Evolutionary conservation across 2,113 vertebrate genomes (phyloP).

Genomic region (Rallus limicola): DNA sequence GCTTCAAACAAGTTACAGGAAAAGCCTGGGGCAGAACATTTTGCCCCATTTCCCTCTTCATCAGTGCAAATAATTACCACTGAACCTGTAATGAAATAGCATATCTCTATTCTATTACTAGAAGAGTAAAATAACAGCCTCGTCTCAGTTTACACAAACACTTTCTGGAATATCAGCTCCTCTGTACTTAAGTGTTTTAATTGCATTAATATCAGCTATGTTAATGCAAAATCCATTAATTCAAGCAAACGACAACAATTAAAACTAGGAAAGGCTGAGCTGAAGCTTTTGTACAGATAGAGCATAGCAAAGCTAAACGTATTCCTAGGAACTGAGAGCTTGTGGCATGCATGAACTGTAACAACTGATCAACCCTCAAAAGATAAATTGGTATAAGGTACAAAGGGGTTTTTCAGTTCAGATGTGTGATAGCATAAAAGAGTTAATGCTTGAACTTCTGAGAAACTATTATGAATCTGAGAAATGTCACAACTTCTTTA

Average conservation of each 20-base stretch:
- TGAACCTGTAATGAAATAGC: neutral
- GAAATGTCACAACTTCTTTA: constrained; percentile 41
- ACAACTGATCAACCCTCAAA: neutral
- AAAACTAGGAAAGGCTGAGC: neutral
- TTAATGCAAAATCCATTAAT: neutral
- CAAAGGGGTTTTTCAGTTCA: constrained; percentile 29
- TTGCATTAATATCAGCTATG: neutral
- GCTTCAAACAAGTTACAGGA: neutral
- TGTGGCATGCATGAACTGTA: neutral
- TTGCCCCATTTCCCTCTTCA: neutral
- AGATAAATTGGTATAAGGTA: neutral
- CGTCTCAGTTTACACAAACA: neutral
- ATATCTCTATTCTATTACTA: neutral
- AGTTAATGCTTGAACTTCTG: constrained; percentile 34
- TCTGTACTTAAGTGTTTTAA: neutral
- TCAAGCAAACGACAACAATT: neutral
- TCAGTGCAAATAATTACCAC: neutral
- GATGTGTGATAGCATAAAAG: neutral
- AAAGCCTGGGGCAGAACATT: neutral
- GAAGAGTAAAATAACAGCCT: neutral
- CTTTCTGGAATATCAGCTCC: neutral
- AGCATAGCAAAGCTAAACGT: neutral
- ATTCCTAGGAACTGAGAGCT: neutral
- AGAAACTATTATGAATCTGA: constrained; percentile 26
- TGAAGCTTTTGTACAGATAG: neutral